A percentile compares a stretch with the other conserved stretches of the same genome.
Conservation (phyloP, 2,113 vertebrate genomes). For the Ciconia boyciana region DNA sequence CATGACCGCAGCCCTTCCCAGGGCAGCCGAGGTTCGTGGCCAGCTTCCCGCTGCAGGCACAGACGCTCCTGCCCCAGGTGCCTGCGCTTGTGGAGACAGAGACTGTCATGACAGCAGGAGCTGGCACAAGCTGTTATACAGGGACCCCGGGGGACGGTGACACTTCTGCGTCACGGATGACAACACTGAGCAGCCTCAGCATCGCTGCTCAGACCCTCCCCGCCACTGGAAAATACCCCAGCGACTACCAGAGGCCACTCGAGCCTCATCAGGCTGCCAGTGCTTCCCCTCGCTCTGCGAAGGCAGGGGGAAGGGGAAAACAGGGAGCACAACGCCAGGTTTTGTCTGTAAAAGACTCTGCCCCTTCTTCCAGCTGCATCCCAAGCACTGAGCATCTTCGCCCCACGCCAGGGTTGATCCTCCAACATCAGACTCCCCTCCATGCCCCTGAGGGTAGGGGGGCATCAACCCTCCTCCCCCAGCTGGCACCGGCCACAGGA, state of each 20-base stretch:
- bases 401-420: background rate
- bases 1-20: background rate
- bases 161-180: background rate
- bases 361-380: background rate
- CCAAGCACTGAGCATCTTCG: background rate
- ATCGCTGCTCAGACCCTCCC: background rate
- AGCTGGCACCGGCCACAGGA: background rate
- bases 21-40: background rate
- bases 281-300: background rate
- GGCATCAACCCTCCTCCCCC: background rate
- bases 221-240: background rate
- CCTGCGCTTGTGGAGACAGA: background rate
- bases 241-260: background rate
- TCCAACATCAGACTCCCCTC: background rate
- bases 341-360: fast-evolving
- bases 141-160: background rate
- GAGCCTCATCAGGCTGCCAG: background rate
- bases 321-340: background rate
- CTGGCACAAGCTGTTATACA: background rate
- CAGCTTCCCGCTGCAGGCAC: background rate
- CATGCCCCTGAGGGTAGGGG: fast-evolving
- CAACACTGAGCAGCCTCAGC: background rate
- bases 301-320: background rate
- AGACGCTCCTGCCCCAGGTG: background rate
- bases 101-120: background rate